These are phyloP conservation scores for Frieseomelitta varia DNA, from an alignment of 1,140 invertebrate genomes.

Conservation along the genomic window DNA sequence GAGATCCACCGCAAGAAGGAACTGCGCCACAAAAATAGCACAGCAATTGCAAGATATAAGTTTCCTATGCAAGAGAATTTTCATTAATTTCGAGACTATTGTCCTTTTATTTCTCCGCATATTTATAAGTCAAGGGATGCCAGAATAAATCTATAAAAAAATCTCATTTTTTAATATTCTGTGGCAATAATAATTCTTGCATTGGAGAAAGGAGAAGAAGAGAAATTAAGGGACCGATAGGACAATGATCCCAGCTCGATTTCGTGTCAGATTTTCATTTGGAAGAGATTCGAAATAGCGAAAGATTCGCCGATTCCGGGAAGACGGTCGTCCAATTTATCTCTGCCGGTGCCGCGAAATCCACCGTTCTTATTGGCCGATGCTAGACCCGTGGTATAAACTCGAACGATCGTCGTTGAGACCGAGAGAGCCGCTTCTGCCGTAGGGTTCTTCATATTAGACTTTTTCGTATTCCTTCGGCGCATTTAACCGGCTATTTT, in stretches of 20 bases:
- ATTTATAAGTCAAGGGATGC: too few species aligned
- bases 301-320: constrained; percentile 58
- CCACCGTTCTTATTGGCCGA: constrained; percentile 59
- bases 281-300: background rate
- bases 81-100: too few species aligned
- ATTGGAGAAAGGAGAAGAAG: too few species aligned
- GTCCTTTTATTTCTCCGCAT: too few species aligned
- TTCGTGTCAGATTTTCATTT: background rate
- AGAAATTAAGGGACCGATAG: too few species aligned
- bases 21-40: too few species aligned
- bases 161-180: too few species aligned
- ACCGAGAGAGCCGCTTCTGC: constrained; percentile 10
- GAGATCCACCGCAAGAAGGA: too few species aligned
- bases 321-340: constrained; percentile 67
- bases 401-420: constrained; percentile 51
- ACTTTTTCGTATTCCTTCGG: constrained; percentile 67
- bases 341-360: constrained; percentile 65
- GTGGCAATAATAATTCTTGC: too few species aligned
- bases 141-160: too few species aligned
- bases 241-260: background rate
- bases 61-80: too few species aligned
- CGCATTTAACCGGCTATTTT: constrained; percentile 69
- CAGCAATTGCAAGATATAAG: too few species aligned
- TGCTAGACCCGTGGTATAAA: constrained; percentile 58
- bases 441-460: constrained; percentile 60